Conservation (phyloP, 2,888 invertebrate genomes). For the Latrodectus elegans region DNA sequence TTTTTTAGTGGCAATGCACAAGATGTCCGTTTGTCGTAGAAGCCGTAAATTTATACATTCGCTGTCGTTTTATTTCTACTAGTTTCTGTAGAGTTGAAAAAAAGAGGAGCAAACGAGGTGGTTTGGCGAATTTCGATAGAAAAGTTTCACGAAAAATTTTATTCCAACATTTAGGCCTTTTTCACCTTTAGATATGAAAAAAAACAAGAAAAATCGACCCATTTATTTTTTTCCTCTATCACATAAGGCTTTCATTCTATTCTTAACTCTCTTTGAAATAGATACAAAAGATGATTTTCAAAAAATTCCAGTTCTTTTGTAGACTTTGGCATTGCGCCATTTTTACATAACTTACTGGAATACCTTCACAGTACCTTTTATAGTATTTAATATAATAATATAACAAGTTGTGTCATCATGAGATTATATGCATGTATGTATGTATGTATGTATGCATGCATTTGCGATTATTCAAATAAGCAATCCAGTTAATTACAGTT, state of each 20-base stretch:
- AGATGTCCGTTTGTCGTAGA: slow-evolving; percentile 36
- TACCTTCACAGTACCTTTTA: too few relatives aligned
- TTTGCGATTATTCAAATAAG: too few relatives aligned
- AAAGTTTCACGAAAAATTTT: slow-evolving; percentile 32
- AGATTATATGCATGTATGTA: too few relatives aligned
- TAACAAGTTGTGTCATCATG: too few relatives aligned
- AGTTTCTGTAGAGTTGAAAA: slow-evolving; percentile 8
- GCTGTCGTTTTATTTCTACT: slow-evolving; percentile 35
- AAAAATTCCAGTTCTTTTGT: too few relatives aligned
- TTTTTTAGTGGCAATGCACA: background rate
- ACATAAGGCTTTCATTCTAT: background rate
- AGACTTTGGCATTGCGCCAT: background rate
- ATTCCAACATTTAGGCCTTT: slow-evolving; percentile 21
- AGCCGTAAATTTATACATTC: slow-evolving; percentile 57
- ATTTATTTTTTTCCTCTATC: background rate
- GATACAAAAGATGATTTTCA: too few relatives aligned
- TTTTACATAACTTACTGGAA: background rate
- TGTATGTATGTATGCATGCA: too few relatives aligned
- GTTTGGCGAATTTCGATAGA: slow-evolving; percentile 36
- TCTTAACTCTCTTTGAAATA: background rate
- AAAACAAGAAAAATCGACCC: background rate
- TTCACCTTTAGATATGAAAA: background rate
- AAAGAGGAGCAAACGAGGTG: slow-evolving; percentile 15
- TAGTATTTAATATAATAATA: too few relatives aligned
- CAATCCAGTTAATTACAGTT: too few relatives aligned